Evolutionary conservation across 2,113 vertebrate genomes (phyloP).

Genomic region (Collichthys lucidus): DNA sequence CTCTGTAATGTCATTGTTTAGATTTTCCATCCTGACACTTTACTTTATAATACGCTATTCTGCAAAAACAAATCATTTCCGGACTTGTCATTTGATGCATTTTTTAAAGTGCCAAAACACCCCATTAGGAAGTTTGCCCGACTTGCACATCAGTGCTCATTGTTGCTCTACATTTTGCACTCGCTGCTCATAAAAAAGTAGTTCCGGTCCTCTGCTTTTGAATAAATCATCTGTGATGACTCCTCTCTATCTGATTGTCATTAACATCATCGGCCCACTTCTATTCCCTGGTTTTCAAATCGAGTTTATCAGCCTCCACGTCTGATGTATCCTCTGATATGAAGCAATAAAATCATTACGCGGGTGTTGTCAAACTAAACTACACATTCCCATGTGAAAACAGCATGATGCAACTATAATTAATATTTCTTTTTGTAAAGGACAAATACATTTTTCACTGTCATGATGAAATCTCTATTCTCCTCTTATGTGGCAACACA

Average conservation of each 20-base stretch:
- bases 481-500: background rate
- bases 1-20: no score
- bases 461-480: constrained; percentile 2
- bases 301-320: background rate
- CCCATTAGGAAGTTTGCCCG: no score
- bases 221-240: background rate
- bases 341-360: no score
- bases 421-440: background rate
- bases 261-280: background rate
- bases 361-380: background rate
- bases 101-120: no score
- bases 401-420: background rate
- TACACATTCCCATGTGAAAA: background rate
- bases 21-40: no score
- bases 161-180: background rate
- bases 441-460: background rate
- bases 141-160: no score
- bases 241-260: background rate
- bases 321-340: background rate
- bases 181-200: background rate
- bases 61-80: no score
- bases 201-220: background rate
- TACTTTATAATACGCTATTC: no score
- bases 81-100: no score
- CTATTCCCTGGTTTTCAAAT: background rate